A percentile compares a stretch with the other conserved stretches of the same genome.
phyloP scores from a whole-genome alignment of 2,888 invertebrate species.

The Oscheius myriophilus region DNA sequence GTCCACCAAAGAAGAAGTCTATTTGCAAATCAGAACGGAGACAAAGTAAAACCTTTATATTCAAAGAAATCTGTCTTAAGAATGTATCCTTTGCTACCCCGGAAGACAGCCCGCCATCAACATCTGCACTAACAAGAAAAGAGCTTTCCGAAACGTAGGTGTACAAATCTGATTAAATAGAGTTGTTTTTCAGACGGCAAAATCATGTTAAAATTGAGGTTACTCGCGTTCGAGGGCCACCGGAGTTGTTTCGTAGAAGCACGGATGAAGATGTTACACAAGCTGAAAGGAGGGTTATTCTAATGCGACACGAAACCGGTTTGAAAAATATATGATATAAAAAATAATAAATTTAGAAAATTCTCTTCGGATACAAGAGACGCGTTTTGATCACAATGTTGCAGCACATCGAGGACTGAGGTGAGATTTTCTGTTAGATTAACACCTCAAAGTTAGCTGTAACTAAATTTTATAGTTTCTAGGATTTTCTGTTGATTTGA shows the following conservation, averaged over 20 bases:
- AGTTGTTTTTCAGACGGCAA: background rate
- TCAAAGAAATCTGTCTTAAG: too few relatives aligned
- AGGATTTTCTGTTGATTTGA: too few relatives aligned
- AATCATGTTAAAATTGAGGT: slow-evolving; percentile 11
- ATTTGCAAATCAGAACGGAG: background rate
- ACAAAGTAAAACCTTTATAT: too few relatives aligned
- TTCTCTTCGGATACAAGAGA: too few relatives aligned
- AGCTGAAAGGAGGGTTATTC: slow-evolving; percentile 6
- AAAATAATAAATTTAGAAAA: background rate
- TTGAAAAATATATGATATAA: background rate
- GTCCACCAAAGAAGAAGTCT: slow-evolving; percentile 16
- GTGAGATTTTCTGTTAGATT: too few relatives aligned
- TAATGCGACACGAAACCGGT: slow-evolving; percentile 13
- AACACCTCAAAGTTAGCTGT: too few relatives aligned
- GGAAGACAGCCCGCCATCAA: slow-evolving; percentile 3
- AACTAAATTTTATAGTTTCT: too few relatives aligned
- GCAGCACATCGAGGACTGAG: too few relatives aligned
- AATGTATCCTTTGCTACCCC: background rate
- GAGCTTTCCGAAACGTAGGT: too few relatives aligned
- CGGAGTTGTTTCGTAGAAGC: slow-evolving; percentile 18
- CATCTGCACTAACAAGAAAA: background rate
- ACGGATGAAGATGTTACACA: slow-evolving; percentile 23
- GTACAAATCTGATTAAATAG: too few relatives aligned
- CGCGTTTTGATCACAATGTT: too few relatives aligned
- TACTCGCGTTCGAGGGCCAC: slow-evolving; percentile 8